Base-by-base conservation (phyloP, 2,797 vertebrate genomes). In the Enteromius radiatus region DNA sequence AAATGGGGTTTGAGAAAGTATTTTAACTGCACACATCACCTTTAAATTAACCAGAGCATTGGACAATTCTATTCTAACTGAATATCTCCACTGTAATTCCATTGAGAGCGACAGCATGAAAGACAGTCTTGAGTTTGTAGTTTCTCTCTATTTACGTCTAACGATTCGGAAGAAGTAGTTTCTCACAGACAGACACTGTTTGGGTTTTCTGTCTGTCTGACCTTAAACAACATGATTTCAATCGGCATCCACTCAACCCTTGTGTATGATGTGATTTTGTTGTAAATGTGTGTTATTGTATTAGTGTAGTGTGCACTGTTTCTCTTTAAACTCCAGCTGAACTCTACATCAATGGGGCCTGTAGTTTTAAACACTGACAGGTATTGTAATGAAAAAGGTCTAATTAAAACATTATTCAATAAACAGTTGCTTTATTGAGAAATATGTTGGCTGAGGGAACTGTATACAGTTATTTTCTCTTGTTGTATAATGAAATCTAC, bases 241-340 rank as follows among this genome's bases (percentile, higher is more conserved):
- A 80, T 74, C 43, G 84, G 43, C 84, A 67, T 85, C 43, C 21
- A 65, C 61, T 36, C 78, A 81, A 69, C 56, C 68, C 54, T 74
- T 26, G 80, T 56, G 47, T 78, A 69, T 78, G 69, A 80, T 78
- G 78, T 63, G 75, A 80, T 82, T 83, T 43, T 3, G n/a, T 19
- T 52, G 45, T 74, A 49, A 68, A 74, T 75, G 78, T 81, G 54
- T 23, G 81, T 80, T 71, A 85, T 78, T 84, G 33, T 33, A 70
- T 80, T 82, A 82, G 71, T 41, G 74, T 52, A 84, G 68, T 59
- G 68, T 77, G 74, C 5, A 4, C 36, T 69, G 41, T 78, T 59
- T 84, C 73, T 45, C 70, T 67, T 73, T 82, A 84, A 86, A 87
- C 86, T 85, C 78, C 49, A 19, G 38, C 80, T 89, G 87, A 87